phyloP scores from a whole-genome alignment of 2,888 invertebrate species.

The Chironomus riparius region DNA sequence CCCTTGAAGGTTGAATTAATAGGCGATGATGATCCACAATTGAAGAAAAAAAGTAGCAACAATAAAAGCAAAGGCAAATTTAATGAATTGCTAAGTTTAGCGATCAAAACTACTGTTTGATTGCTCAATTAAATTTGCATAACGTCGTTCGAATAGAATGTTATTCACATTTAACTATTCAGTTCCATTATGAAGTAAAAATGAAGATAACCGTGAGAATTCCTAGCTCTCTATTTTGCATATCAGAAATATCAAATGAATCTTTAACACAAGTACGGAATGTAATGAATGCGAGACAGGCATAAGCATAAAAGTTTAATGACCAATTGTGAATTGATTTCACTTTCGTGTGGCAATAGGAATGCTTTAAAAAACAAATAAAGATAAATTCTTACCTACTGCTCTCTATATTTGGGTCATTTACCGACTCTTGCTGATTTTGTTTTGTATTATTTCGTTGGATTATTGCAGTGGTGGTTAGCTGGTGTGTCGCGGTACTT shows the following conservation, averaged over 20 bases:
- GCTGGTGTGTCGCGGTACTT: no score
- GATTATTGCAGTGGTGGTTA: no score
- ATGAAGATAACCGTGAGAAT: not conserved
- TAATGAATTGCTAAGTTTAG: no score
- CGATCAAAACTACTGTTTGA: not conserved
- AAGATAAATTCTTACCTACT: not conserved
- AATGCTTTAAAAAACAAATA: not conserved
- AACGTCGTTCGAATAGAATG: not conserved
- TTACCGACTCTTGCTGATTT: no score
- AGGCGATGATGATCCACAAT: not conserved
- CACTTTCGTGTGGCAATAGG: not conserved
- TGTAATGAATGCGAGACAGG: not conserved
- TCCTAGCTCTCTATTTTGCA: not conserved
- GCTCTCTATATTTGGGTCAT: not conserved
- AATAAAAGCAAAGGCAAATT: no score
- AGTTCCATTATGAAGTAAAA: not conserved
- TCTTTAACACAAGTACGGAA: no score
- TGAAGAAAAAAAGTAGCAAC: no score
- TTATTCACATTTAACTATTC: no score
- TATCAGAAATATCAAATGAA: not conserved
- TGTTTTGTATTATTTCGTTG: no score
- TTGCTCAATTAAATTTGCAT: conserved; percentile 7
- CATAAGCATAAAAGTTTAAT: not conserved
- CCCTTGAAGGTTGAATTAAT: not conserved
- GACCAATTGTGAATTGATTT: not conserved